Evolutionary conservation across 2,888 invertebrate species (phyloP).

Genomic region (Thecophora atra): DNA sequence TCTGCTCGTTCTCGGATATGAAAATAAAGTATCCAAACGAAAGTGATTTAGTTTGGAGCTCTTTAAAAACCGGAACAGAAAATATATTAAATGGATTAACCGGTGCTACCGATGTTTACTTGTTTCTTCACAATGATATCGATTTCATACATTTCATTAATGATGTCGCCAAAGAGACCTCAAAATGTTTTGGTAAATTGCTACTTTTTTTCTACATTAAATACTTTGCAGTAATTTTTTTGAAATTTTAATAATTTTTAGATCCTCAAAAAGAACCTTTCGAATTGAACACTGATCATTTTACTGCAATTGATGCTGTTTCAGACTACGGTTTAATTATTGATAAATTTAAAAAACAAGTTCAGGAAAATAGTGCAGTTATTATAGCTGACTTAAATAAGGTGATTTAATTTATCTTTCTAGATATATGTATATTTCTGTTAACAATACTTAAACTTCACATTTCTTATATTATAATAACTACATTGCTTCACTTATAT

Average conservation of each 20-base stretch:
- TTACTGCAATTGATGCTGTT: constrained; percentile 45
- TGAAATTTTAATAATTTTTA: not conserved
- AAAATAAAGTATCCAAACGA: constrained; percentile 46
- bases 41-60: constrained; percentile 48
- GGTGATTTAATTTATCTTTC: not conserved
- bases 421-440: not conserved
- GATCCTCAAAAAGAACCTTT: constrained; percentile 43
- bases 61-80: constrained; percentile 51
- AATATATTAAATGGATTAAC: constrained; percentile 51
- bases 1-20: not conserved
- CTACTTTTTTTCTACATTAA: not conserved
- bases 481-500: not conserved
- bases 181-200: constrained; percentile 57
- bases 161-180: constrained; percentile 52
- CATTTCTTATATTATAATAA: not conserved
- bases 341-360: constrained; percentile 53
- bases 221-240: not conserved
- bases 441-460: not conserved
- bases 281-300: constrained; percentile 51
- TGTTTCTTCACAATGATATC: constrained; percentile 53
- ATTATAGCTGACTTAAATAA: constrained; percentile 19
- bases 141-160: constrained; percentile 45
- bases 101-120: constrained; percentile 52
- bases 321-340: constrained; percentile 59
- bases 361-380: constrained; percentile 67